A percentile compares a stretch with the other conserved stretches of the same genome.
These are phyloP conservation scores for Atta colombica DNA, from an alignment of 1,140 invertebrate species.

Conservation along the genomic window DNA sequence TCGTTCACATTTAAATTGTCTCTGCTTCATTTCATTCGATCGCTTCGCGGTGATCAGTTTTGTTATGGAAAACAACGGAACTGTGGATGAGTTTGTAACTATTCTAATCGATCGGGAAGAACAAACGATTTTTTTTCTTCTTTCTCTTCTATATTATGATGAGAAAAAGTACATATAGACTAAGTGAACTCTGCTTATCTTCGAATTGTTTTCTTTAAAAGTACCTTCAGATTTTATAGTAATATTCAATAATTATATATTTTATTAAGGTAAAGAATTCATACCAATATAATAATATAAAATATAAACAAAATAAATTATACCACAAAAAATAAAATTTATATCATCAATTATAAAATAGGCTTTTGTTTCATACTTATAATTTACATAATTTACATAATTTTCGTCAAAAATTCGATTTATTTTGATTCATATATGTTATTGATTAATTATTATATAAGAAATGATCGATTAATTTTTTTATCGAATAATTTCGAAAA, in stretches of 20 bases:
- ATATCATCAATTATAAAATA: not conserved
- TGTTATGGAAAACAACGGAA: slow-evolving; percentile 55
- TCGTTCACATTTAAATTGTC: slow-evolving; percentile 16
- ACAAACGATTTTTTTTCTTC: slow-evolving; percentile 36
- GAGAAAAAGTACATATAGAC: slow-evolving; percentile 46
- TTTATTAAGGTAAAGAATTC: not conserved
- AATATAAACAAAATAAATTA: not conserved
- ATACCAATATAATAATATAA: not conserved
- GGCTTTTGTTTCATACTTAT: not conserved
- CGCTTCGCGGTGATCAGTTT: slow-evolving; percentile 23
- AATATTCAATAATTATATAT: not conserved
- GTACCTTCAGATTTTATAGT: not conserved
- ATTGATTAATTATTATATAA: not conserved
- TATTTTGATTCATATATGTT: not conserved
- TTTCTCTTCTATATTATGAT: slow-evolving; percentile 20
- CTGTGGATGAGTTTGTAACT: not conserved
- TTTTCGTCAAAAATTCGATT: not conserved
- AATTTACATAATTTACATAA: not conserved
- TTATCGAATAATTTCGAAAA: not conserved
- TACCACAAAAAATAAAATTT: not conserved
- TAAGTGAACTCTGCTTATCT: not conserved
- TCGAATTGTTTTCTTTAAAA: not conserved
- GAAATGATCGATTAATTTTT: not conserved
- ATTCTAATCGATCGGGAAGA: slow-evolving; percentile 41
- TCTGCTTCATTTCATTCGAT: slow-evolving; percentile 34